Base-by-base conservation (phyloP, 2,888 invertebrate species). In the Acrocyrtus sp. region DNA sequence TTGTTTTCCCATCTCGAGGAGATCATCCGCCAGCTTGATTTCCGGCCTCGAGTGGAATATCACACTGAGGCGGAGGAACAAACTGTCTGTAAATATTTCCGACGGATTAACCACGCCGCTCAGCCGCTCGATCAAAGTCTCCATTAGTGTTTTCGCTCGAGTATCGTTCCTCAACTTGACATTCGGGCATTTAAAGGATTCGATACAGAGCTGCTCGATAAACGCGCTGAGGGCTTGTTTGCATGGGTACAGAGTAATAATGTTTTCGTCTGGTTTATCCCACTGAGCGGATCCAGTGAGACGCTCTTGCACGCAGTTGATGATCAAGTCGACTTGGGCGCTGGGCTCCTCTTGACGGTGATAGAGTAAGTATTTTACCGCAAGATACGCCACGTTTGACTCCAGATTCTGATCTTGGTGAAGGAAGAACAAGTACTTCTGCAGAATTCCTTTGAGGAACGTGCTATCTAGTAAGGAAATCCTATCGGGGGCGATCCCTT, bases 191-290 rank as follows among this genome's bases (percentile, higher is more conserved):
- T 74, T 67, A 41, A 77, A 77, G 60, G 76, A 72, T 26, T 72
- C 72, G 6, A 68, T 74, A 26, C 67, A 72, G 6, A 77, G 63
- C n/a, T 74, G 76, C 41, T 77, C 76, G n/a, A 77, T 54, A 60
- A 77, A 77, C 8, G 66, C 68, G 74, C 74, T 74, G 17, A 77
- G 56, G 24, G 74, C 67, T 62, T 77, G 76, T 24, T 72, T 74
- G 41, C 74, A 74, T 1, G 76, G 76, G 22, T 67, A 74, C 17
- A 74, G 24, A 4, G 72, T 74, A 17, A 65, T 58, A 4, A 74
- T 68, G 21, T 77, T 72, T 26, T 77, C 70, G 21, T 62, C 65
- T 1, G 68, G 48, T 22, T 66, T 68, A 27, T 74, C 56, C 76
- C 76, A 77, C 43, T 61, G 54, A 53, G 54, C 69, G 10, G 53